Evolutionary conservation across 2,797 vertebrate species (phyloP), one percentile per base, ranked within the genome.

Genomic region (Hypotaenidia okinawae): DNA sequence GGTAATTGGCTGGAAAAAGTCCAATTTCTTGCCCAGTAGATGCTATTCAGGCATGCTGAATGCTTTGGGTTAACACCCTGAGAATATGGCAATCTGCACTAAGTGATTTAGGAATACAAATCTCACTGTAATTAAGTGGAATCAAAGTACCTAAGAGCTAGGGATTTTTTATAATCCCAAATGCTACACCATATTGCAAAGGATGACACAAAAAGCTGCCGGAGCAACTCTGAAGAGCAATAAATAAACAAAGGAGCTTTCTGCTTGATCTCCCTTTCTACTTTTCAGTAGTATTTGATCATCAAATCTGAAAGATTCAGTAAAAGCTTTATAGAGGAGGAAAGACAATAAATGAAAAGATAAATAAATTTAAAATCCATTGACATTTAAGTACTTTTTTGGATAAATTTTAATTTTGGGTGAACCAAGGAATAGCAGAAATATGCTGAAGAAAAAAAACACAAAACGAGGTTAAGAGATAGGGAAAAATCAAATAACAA

Each of bases 1-100:
- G 58, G 73, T 94, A 95, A 95, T 93, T 93, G 81, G 39, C 61
- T 93, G 86, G 93, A 92, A 86, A 89, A 94, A 83, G 88, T 92
- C 90, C 90, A 89, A n/a, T 75, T 87, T 81, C 62, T 85, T 87
- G 93, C 45, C 68, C 57, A 66, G 41, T 72, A 69, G 84, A 72
- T 85, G 75, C 2, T 68, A 51, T 80, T 94, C 73, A 93, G 81
- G 90, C 92, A 43, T 11, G 72, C 54, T 83, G 67, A 30, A 61
- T 80, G 81, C 49, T 89, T 76, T 61, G 43, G n/a, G 52, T 73
- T 74, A 89, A 79, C 10, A 5, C 33, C 58, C 55, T 69, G 68
- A 79, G 86, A 89, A 74, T n/a, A 83, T 0, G 18, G 86, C 35
- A 95, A 92, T 63, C 70, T 79, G 33, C 41, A 76, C 47, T 59